Conservation (phyloP, 2,888 invertebrate species). For the Nemapogon koenigi region DNA sequence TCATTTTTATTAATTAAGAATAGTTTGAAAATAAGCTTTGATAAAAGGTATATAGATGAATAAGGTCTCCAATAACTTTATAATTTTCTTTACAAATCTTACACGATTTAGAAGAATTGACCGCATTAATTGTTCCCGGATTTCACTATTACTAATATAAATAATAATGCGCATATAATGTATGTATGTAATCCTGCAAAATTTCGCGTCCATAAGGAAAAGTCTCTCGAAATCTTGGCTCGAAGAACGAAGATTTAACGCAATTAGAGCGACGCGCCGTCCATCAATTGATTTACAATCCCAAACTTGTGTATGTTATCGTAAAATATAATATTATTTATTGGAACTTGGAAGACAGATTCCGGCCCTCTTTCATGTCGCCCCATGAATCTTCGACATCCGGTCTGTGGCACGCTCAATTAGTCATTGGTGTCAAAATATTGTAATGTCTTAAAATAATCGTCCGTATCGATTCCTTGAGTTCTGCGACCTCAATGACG, state of each 20-base stretch:
- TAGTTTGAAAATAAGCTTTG: no score
- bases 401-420: slow-evolving; percentile 43
- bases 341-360: slow-evolving; percentile 25
- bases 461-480: slow-evolving; percentile 22
- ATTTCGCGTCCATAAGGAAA: no score
- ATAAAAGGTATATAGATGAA: no score
- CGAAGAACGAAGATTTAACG: slow-evolving; percentile 16
- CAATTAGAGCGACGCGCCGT: slow-evolving; percentile 38
- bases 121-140: background rate
- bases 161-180: no score
- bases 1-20: no score
- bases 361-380: slow-evolving; percentile 27
- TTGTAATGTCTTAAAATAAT: slow-evolving; percentile 41
- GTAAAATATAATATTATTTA: slow-evolving; percentile 29
- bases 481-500: slow-evolving; percentile 3
- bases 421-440: slow-evolving; percentile 54
- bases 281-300: slow-evolving; percentile 45
- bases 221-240: slow-evolving; percentile 6
- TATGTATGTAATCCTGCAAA: no score
- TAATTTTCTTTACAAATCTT: no score
- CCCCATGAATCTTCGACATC: slow-evolving; percentile 46
- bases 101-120: no score
- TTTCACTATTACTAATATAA: background rate
- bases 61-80: no score
- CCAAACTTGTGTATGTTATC: slow-evolving; percentile 9